phyloP scores from a whole-genome alignment of 1,140 invertebrate genomes.

The Druon quercuslanigerum region DNA sequence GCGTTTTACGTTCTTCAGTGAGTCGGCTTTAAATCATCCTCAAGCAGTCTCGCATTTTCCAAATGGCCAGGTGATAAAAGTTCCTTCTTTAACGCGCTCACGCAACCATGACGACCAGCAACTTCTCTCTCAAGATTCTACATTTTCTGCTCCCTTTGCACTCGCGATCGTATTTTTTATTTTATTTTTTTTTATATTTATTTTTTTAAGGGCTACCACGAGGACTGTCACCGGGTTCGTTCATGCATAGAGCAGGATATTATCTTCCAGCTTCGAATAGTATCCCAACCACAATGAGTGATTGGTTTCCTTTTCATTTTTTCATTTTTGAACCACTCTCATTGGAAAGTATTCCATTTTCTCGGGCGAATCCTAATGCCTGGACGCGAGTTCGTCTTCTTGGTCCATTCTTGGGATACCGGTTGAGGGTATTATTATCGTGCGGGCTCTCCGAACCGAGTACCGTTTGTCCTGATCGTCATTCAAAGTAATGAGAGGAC shows the following conservation, averaged over 20 bases:
- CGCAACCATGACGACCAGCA: slow-evolving; percentile 50
- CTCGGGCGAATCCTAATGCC: no score
- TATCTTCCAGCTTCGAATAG: slow-evolving; percentile 66
- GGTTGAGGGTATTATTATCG: no score
- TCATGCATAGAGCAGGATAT: slow-evolving; percentile 72
- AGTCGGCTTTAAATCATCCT: slow-evolving; percentile 40
- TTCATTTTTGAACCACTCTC: slow-evolving; percentile 24
- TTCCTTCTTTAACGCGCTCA: slow-evolving; percentile 50
- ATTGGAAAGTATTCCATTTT: no score
- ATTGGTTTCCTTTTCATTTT: slow-evolving; percentile 25
- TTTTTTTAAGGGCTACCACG: slow-evolving; percentile 42
- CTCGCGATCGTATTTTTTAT: no score
- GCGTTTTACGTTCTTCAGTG: slow-evolving; percentile 34
- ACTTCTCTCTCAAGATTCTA: slow-evolving; percentile 36
- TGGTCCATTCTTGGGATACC: no score
- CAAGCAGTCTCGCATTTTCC: slow-evolving; percentile 40
- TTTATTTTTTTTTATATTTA: slow-evolving; percentile 14
- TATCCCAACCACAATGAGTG: slow-evolving; percentile 66
- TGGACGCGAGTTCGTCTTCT: no score
- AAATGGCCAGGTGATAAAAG: slow-evolving; percentile 49
- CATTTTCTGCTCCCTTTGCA: no score
- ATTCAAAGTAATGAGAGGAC: no score
- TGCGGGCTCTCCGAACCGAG: no score
- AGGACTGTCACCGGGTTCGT: slow-evolving; percentile 65
- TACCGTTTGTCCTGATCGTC: no score